These are phyloP conservation scores for Patella ulyssiponensis DNA, from an alignment of 2,888 invertebrate genomes.

Conservation along the genomic window DNA sequence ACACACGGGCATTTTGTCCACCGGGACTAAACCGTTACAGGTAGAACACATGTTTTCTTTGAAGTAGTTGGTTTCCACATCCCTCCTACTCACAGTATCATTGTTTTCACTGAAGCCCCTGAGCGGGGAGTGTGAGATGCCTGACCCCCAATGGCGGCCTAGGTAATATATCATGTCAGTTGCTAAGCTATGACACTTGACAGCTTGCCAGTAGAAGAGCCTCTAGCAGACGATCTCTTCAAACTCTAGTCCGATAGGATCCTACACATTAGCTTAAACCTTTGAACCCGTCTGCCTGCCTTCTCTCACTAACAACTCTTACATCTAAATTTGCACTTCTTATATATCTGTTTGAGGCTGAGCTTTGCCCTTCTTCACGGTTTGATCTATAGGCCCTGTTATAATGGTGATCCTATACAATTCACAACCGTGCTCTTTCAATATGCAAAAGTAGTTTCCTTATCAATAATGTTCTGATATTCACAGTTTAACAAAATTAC, in stretches of 20 bases:
- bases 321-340: constrained; percentile 9
- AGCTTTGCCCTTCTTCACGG: constrained; percentile 12
- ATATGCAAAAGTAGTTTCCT: no score
- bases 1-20: constrained; percentile 56
- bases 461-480: no score
- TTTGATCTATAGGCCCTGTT: neutral
- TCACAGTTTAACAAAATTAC: no score
- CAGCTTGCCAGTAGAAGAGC: constrained; percentile 56
- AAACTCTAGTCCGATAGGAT: constrained; percentile 6
- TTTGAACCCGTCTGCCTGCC: constrained; percentile 11
- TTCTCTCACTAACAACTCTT: constrained; percentile 7
- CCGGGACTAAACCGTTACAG: constrained; percentile 30
- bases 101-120: constrained; percentile 34
- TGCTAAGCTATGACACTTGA: constrained; percentile 66
- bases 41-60: constrained; percentile 35
- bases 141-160: constrained; percentile 56
- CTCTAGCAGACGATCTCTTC: constrained; percentile 12
- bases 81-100: constrained; percentile 28
- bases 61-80: constrained; percentile 16
- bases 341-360: constrained; percentile 5
- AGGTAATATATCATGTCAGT: constrained; percentile 66
- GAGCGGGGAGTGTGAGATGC: constrained; percentile 32
- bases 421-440: neutral
- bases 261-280: constrained; percentile 6
- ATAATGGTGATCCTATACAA: neutral